Base-by-base conservation (phyloP, 2,888 invertebrate species). In the Andrena flavipes region DNA sequence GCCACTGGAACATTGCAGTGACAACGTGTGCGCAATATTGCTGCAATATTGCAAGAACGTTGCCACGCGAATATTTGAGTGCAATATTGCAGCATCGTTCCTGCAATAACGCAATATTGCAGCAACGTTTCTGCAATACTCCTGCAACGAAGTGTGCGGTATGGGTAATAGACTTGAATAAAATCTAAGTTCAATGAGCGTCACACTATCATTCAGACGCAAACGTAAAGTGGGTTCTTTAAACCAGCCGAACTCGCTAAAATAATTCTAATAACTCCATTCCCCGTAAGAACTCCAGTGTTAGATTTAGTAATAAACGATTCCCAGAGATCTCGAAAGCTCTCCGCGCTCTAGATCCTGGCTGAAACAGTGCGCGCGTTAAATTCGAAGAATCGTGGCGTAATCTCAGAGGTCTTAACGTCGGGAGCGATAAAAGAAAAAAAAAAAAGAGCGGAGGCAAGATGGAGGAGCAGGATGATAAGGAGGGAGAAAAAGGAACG, bases 261-360 rank as follows among this genome's bases (percentile, higher is more conserved):
- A 29, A n/a, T 16, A 62, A 6, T 16, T 63, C 42, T 16, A 16
- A 54, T 62, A 26, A 62, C 67, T 63, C 54, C 2, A 16, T 59
- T 59, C 42, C 8, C 6, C 7, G 48, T 26, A 49, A 69, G 76
- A 67, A 56, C 35, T 62, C 23, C 51, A 20, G 33, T 48, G 49
- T 48, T 26, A 26, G 54, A 62, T 78, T 68, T 69, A n/a, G 81
- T 73, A 79, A 65, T 79, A 65, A 74, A 80, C 69, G 69, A 49
- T 70, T 70, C 33, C 49, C 33, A 56, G 30, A 23, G 23, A 13
- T 62, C 54, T 30, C n/a, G 59, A 59, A 49, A 59, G 20, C 60
- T n/a, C 30, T 64, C 26, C 59, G n/a, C 23, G 56, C 49, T 4
- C 35, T 30, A 42, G 30, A 10, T 54, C 33, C 20, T 26, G n/a